Conservation (phyloP, 2,888 invertebrate genomes). For the Drosophila mimica region DNA sequence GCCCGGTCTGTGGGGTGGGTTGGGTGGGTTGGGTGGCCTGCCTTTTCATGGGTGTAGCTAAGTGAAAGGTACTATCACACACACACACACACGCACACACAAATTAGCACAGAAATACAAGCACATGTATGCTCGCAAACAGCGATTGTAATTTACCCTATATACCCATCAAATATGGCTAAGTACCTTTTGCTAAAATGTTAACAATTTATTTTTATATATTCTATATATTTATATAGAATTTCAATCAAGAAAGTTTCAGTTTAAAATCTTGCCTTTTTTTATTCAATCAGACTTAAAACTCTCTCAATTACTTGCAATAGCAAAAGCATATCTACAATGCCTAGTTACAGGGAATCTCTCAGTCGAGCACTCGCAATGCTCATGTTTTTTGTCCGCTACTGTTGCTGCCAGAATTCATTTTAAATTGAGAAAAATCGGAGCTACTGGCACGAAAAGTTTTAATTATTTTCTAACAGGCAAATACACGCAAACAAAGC, state of each 20-base stretch:
- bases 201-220: background rate
- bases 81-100: constrained; percentile 26
- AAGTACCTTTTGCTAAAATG: background rate
- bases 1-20: background rate
- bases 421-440: constrained; percentile 79
- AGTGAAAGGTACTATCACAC: constrained; percentile 47
- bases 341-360: background rate
- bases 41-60: constrained; percentile 27
- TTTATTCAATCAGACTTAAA: background rate
- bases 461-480: constrained; percentile 79
- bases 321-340: background rate
- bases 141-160: background rate
- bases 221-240: background rate
- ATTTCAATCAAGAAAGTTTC: background rate
- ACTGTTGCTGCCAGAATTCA: constrained; percentile 65
- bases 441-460: constrained; percentile 77
- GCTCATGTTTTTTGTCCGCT: background rate
- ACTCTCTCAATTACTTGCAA: background rate
- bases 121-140: background rate
- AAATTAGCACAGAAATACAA: constrained; percentile 10
- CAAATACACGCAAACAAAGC: constrained; percentile 63
- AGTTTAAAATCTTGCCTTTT: background rate
- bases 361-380: background rate
- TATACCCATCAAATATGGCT: background rate
- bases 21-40: background rate